A percentile compares a stretch with the other conserved stretches of the same genome.
Conservation (phyloP, 2,113 vertebrate species). For the Lonchura striata region DNA sequence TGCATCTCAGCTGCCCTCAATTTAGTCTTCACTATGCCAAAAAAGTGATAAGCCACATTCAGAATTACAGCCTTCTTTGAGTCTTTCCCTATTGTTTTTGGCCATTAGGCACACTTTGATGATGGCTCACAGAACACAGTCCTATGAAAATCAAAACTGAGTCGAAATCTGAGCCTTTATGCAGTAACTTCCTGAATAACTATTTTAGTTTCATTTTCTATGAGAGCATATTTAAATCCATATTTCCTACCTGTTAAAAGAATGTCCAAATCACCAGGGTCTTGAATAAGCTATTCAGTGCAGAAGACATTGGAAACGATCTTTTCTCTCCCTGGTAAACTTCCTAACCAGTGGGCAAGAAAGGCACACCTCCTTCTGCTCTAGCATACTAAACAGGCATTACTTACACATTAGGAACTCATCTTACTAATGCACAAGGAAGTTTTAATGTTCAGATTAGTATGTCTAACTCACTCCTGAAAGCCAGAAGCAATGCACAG, state of each 20-base stretch:
- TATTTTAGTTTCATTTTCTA: background rate
- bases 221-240: background rate
- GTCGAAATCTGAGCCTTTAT: background rate
- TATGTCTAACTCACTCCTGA: background rate
- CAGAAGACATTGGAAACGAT: background rate
- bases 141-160: background rate
- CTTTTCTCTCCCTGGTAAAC: background rate
- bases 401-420: background rate
- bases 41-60: accelerated
- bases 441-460: background rate
- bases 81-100: background rate
- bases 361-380: background rate
- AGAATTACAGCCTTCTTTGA: background rate
- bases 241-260: background rate
- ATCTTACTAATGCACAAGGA: background rate
- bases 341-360: background rate
- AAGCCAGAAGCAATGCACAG: background rate
- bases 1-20: background rate
- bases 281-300: background rate
- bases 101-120: background rate
- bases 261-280: background rate
- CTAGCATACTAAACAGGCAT: background rate
- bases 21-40: background rate
- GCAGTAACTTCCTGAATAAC: background rate
- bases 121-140: background rate